Evolutionary conservation across 2,113 vertebrate genomes (phyloP).

Genomic region (Pteronura brasiliensis): DNA sequence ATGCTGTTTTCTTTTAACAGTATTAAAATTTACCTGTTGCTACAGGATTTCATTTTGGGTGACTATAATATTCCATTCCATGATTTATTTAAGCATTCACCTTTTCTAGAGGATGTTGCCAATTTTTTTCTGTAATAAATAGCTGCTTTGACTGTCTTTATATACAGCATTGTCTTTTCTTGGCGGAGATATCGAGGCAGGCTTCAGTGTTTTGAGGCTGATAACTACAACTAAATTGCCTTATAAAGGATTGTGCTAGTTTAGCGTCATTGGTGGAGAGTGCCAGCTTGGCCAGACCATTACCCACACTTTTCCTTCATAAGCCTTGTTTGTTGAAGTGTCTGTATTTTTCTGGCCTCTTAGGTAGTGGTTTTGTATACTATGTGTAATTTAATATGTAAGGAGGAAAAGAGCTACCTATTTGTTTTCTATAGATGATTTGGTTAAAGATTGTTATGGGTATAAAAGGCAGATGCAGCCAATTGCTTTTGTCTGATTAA

Average conservation of each 20-base stretch:
- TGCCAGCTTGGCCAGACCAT: neutral
- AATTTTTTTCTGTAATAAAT: neutral
- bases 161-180: neutral
- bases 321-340: neutral
- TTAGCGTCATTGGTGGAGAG: neutral
- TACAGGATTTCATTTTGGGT: neutral
- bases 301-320: neutral
- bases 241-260: neutral
- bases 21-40: neutral
- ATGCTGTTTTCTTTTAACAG: neutral
- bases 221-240: neutral
- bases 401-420: neutral
- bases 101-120: neutral
- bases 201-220: neutral
- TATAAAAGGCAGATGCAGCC: neutral
- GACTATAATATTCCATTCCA: neutral
- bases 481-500: neutral
- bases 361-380: neutral
- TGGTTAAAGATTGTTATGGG: neutral
- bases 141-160: neutral
- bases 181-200: neutral
- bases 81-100: neutral
- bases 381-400: neutral
- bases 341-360: neutral
- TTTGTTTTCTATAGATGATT: neutral